phyloP scores from a whole-genome alignment of 2,113 vertebrate species.

The Todiramphus saurophagus region DNA sequence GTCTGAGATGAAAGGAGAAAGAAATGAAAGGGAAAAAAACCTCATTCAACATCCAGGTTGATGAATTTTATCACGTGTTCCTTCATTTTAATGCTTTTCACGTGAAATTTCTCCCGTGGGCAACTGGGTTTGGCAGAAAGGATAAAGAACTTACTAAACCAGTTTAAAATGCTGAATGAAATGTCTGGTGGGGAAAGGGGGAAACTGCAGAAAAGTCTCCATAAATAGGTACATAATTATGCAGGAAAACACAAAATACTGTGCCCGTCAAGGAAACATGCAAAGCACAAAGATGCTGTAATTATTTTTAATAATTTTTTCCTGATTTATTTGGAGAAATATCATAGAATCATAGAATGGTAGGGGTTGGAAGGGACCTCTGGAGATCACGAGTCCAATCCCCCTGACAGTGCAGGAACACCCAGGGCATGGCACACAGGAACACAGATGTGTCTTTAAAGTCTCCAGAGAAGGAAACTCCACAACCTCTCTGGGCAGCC shows the following conservation, averaged over 20 bases:
- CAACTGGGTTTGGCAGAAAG: neutral
- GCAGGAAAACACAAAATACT: neutral
- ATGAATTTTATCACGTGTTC: fast-evolving
- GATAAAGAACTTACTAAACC: neutral
- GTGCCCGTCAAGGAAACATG: neutral
- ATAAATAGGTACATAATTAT: neutral
- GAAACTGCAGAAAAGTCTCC: neutral
- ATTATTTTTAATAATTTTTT: neutral
- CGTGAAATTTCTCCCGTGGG: neutral
- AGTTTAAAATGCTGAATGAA: neutral
- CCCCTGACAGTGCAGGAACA: no score
- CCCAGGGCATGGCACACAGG: no score
- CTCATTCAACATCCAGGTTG: neutral
- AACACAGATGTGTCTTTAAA: no score
- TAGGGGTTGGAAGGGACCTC: no score
- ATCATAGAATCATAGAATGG: no score
- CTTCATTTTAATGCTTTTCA: neutral
- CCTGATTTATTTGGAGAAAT: neutral
- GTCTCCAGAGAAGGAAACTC: no score
- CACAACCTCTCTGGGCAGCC: no score
- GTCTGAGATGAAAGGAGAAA: neutral
- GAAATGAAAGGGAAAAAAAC: neutral
- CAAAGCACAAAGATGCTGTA: neutral
- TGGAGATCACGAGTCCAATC: no score
- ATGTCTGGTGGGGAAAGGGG: neutral